Evolutionary conservation across 2,797 vertebrate species (phyloP), one percentile per base, ranked within the genome.

Genomic region (Hoplostethus mediterraneus): DNA sequence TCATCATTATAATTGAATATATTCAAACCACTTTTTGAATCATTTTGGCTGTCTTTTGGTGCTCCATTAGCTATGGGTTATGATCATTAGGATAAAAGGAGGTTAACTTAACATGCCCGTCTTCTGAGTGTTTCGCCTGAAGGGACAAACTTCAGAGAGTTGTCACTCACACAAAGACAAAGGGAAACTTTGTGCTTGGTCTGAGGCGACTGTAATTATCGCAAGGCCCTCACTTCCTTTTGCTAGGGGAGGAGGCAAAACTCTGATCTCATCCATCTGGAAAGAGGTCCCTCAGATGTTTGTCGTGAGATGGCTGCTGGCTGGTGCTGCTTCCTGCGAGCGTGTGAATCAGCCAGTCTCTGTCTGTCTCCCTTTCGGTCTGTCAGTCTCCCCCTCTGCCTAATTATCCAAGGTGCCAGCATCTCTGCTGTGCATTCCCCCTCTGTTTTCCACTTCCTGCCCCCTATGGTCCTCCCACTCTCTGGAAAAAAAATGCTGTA

Each of bases 161-260:
- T 67, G 67, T 69, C 64, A 53, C 75, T 85, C 80, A 81, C 67
- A 90, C 80, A 88, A 85, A 90, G 79, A 87, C 77, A 40, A 83
- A 79, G 80, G 48, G 66, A 70, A 88, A 80, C 81, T 84, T 82
- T 84, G 59, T 63, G 71, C 72, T 75, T 45, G 33, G 87, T 90
- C 77, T 85, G 81, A 93, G 84, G 84, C 73, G 65, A 80, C 85
- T 88, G 92, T 93, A 92, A 93, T 93, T 92, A 91, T 87, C 80
- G 62, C 80, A 79, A 84, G 87, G 81, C 77, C 42, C 56, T 57
- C 67, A 63, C 72, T 85, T 86, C 59, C 64, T 64, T 83, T 86
- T 77, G 63, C 65, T 56, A 61, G 36, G 48, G 53, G 77, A 85
- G 79, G 78, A 84, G 77, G 73, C 49, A 55, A 78, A 73, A 89